Conservation (phyloP, 2,113 vertebrate genomes). For the Entelurus aequoreus region DNA sequence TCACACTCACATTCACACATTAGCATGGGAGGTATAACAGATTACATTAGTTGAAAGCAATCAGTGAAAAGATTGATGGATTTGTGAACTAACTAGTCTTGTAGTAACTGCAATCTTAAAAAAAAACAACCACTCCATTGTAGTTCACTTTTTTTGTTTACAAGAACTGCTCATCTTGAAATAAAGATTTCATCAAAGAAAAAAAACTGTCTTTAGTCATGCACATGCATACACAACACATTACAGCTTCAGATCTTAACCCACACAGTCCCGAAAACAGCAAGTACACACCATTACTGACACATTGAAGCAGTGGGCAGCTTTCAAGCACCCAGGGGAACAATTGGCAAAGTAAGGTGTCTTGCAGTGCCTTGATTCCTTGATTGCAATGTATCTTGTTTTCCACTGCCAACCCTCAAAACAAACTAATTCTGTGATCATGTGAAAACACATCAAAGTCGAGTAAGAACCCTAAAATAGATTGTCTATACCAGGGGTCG, state of each 20-base stretch:
- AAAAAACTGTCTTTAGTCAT: neutral
- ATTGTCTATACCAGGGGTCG: too few relatives aligned
- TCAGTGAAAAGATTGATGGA: neutral
- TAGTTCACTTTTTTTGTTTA: too few relatives aligned
- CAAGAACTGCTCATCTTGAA: too few relatives aligned
- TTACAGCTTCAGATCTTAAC: neutral
- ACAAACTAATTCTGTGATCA: neutral
- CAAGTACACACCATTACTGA: neutral
- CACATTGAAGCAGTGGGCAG: conserved; percentile 1
- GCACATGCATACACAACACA: neutral
- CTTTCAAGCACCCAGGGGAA: neutral
- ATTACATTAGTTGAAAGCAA: neutral
- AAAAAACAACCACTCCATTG: too few relatives aligned
- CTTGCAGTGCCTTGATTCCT: neutral
- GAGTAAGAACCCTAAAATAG: neutral
- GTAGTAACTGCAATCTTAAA: too few relatives aligned
- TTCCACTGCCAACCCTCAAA: neutral
- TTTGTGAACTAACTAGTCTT: neutral
- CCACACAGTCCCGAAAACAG: neutral
- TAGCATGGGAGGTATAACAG: neutral
- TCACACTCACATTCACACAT: too few relatives aligned
- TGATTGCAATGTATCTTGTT: conserved; percentile 2
- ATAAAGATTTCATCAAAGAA: neutral
- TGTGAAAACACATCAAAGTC: too few relatives aligned
- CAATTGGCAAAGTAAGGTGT: neutral